Evolutionary conservation across 1,140 invertebrate species (phyloP).

Genomic region (Pararge aegeria): DNA sequence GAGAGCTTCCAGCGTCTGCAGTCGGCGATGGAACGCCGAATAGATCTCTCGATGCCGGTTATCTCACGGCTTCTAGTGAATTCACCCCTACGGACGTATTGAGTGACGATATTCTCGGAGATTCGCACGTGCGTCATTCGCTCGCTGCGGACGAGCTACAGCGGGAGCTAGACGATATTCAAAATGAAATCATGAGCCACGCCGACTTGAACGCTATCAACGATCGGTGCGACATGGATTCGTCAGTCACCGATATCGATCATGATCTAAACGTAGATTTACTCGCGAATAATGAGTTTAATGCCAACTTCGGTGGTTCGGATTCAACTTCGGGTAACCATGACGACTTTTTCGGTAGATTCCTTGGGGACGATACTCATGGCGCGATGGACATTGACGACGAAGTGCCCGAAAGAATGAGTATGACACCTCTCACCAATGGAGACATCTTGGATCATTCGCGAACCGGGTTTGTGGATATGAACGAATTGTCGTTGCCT

Average conservation of each 20-base stretch:
- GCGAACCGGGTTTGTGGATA: constrained; percentile 61
- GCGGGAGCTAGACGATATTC: constrained; percentile 64
- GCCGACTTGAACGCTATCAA: constrained; percentile 50
- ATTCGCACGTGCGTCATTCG: constrained; percentile 51
- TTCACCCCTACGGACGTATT: constrained; percentile 58
- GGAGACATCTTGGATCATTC: constrained; percentile 67
- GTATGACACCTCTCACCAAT: constrained; percentile 64
- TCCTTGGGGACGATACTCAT: constrained; percentile 54
- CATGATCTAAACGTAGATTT: constrained; percentile 54
- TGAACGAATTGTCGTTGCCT: constrained; percentile 64
- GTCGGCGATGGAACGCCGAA: constrained; percentile 63
- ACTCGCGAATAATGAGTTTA: constrained; percentile 55
- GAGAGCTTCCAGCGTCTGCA: constrained; percentile 93
- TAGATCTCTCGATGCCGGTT: constrained; percentile 43
- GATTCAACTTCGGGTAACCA: constrained; percentile 49
- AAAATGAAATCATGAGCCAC: constrained; percentile 64
- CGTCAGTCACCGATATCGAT: constrained; percentile 45
- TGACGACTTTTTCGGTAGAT: constrained; percentile 60
- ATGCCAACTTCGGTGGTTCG: constrained; percentile 49
- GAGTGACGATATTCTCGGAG: constrained; percentile 54
- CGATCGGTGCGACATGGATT: constrained; percentile 38
- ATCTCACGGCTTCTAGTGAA: constrained; percentile 41
- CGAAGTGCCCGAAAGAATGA: constrained; percentile 59
- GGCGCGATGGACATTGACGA: constrained; percentile 63
- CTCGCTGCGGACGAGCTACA: constrained; percentile 62